Conservation (phyloP, 1,140 invertebrate genomes). For the Pantala flavescens region DNA sequence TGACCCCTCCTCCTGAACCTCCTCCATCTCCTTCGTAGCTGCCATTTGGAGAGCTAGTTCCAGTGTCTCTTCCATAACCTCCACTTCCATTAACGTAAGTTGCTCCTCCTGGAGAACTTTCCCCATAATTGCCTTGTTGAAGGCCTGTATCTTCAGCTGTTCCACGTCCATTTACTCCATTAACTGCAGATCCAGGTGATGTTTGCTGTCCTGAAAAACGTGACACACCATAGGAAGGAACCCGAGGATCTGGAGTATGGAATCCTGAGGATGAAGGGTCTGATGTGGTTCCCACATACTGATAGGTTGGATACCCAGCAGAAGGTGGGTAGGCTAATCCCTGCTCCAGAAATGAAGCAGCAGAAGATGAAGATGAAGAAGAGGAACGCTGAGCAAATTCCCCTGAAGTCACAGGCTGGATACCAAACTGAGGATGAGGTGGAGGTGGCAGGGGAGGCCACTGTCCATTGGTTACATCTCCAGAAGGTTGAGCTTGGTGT, state of each 20-base stretch:
- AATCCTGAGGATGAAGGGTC: not conserved
- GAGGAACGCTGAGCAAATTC: not conserved
- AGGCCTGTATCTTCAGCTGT: not conserved
- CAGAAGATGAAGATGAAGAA: not conserved
- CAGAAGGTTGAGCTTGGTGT: not conserved
- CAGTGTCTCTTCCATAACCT: not conserved
- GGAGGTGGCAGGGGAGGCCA: not conserved
- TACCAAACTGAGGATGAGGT: not conserved
- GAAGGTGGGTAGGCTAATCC: not conserved
- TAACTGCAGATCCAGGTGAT: not conserved
- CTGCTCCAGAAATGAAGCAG: not conserved
- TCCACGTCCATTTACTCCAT: slow-evolving; percentile 1
- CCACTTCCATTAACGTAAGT: not conserved
- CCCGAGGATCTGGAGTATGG: not conserved
- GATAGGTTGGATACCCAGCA: not conserved
- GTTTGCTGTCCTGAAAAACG: not conserved
- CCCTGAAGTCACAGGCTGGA: not conserved
- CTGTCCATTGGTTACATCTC: not conserved
- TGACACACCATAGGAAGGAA: not conserved
- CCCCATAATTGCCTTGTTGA: not conserved
- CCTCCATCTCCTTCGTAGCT: slow-evolving; percentile 18
- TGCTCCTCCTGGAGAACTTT: not conserved
- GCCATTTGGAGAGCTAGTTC: slow-evolving; percentile 11
- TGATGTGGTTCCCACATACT: not conserved
- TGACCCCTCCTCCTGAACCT: not conserved